A percentile compares a stretch with the other conserved stretches of the same genome.
These are phyloP conservation scores for Cynopterus sphinx DNA, from an alignment of 2,797 vertebrate species.

Conservation along the genomic window DNA sequence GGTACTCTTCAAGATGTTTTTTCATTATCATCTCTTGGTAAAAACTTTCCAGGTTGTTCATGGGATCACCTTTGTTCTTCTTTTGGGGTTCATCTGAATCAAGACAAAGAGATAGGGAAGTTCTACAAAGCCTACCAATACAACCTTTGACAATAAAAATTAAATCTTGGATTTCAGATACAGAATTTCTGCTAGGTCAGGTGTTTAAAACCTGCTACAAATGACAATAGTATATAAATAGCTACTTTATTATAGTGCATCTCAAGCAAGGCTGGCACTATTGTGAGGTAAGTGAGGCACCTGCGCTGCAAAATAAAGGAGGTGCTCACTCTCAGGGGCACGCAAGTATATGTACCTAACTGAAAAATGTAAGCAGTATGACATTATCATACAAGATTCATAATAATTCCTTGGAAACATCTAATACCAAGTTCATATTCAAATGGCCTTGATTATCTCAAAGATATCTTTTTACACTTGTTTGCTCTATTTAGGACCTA, in stretches of 20 bases:
- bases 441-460: slow-evolving; percentile 42
- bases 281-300: slow-evolving; percentile 6
- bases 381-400: slow-evolving; percentile 51
- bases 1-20: slow-evolving; percentile 75
- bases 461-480: slow-evolving; percentile 20
- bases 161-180: slow-evolving; percentile 58
- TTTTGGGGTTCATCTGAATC: slow-evolving; percentile 88
- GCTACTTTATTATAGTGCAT: slow-evolving; percentile 35
- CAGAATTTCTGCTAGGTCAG: slow-evolving; percentile 25
- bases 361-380: slow-evolving; percentile 51
- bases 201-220: slow-evolving; percentile 49
- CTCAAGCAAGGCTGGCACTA: slow-evolving; percentile 1
- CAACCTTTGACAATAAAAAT: slow-evolving; percentile 62
- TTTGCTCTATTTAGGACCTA: slow-evolving; percentile 46
- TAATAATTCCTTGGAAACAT: slow-evolving; percentile 42
- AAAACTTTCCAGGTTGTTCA: slow-evolving; percentile 89
- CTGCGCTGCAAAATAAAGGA: background rate
- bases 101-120: slow-evolving; percentile 74
- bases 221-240: background rate
- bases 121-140: slow-evolving; percentile 71
- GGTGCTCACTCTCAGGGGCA: slow-evolving; percentile 32
- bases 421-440: slow-evolving; percentile 17
- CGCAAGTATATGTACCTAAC: slow-evolving; percentile 34
- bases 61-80: slow-evolving; percentile 82
- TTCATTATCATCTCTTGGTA: slow-evolving; percentile 90